These are phyloP conservation scores for Pseudomugil gertrudae DNA, from an alignment of 2,797 vertebrate species.

Conservation along the genomic window DNA sequence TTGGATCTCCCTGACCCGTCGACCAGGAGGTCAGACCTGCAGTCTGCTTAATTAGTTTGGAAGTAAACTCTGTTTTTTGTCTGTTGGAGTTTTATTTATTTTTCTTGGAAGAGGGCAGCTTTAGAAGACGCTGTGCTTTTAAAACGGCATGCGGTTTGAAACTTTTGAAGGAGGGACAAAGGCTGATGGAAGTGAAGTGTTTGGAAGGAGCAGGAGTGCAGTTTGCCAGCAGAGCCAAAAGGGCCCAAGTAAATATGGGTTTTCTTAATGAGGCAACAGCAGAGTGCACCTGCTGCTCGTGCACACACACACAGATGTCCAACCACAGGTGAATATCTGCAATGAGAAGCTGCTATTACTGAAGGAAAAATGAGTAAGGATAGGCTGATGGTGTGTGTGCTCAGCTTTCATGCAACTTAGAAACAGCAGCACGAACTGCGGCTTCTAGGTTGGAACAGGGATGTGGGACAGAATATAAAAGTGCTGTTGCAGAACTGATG, in stretches of 20 bases:
- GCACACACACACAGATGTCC: background rate
- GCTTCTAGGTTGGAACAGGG: slow-evolving; percentile 18
- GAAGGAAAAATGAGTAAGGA: slow-evolving; percentile 13
- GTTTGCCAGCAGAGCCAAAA: slow-evolving; percentile 53
- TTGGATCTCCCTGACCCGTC: background rate
- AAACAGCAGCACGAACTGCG: background rate
- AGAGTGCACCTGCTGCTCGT: slow-evolving; percentile 51
- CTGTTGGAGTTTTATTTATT: background rate
- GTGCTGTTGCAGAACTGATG: too few relatives aligned
- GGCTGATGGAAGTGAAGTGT: slow-evolving; percentile 25
- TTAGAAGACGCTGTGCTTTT: background rate
- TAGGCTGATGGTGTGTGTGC: slow-evolving; percentile 1
- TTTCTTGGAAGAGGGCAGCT: background rate
- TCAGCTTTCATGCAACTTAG: background rate
- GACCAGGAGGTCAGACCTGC: background rate
- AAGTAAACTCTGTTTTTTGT: background rate
- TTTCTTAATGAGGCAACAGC: slow-evolving; percentile 69
- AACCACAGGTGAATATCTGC: slow-evolving; percentile 60
- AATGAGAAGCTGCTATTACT: slow-evolving; percentile 36
- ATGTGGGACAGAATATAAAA: too few relatives aligned
- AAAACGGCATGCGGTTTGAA: slow-evolving; percentile 20
- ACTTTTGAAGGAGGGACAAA: slow-evolving; percentile 21
- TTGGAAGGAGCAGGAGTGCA: slow-evolving; percentile 39
- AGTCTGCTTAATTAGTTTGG: background rate
- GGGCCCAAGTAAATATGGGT: slow-evolving; percentile 66